Conservation (phyloP, 2,113 vertebrate genomes). For the Alaudala cheleensis region DNA sequence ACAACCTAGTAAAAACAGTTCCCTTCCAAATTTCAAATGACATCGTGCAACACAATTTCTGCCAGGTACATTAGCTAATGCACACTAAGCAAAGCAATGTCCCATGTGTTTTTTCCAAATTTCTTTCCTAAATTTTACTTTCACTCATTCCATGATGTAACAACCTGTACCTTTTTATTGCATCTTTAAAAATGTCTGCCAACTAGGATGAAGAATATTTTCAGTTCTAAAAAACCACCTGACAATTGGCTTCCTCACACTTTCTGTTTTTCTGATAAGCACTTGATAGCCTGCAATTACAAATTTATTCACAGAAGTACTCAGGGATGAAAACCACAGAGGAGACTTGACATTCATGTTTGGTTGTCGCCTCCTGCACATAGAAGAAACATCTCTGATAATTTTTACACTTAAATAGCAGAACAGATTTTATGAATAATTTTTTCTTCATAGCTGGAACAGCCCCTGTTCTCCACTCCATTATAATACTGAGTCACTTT, state of each 20-base stretch:
- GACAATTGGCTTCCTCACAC: not conserved
- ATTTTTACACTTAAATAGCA: not conserved
- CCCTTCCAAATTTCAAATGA: not conserved
- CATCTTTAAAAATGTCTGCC: not conserved
- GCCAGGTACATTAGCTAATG: not conserved
- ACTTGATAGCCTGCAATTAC: not conserved
- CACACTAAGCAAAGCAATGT: not conserved
- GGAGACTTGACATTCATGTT: not conserved
- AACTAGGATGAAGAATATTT: not conserved
- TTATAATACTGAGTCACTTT: slow-evolving; percentile 1
- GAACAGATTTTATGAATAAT: slow-evolving; percentile 32
- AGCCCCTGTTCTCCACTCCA: slow-evolving; percentile 3
- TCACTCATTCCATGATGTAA: not conserved
- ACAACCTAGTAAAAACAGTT: not conserved
- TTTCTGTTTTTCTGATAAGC: not conserved
- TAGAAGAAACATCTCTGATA: not conserved
- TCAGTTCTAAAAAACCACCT: not conserved
- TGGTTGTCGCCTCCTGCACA: accelerated
- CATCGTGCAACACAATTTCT: not conserved
- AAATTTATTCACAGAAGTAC: not conserved
- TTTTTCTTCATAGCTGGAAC: slow-evolving; percentile 32
- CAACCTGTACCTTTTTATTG: not conserved
- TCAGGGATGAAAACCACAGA: not conserved
- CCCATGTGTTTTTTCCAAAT: not conserved
- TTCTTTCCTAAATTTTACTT: not conserved